Evolutionary conservation across 2,113 vertebrate genomes (phyloP).

Genomic region (Macquaria ambigua): DNA sequence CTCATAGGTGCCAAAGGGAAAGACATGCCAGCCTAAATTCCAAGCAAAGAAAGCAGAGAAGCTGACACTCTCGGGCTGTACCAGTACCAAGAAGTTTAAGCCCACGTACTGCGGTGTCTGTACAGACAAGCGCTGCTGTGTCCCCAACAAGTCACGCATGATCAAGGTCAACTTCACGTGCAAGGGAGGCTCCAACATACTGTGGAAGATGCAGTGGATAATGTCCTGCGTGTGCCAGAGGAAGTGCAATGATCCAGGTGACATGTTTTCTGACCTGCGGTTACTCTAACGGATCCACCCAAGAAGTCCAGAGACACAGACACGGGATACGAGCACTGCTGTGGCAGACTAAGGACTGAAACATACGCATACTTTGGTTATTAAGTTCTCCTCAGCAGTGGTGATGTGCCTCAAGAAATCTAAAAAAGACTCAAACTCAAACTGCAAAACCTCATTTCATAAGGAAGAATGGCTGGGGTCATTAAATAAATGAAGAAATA

Average conservation of each 20-base stretch:
- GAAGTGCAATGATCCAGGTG: conserved; percentile 88
- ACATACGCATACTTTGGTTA: not conserved
- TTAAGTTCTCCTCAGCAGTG: not conserved
- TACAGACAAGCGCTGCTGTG: conserved; percentile 91
- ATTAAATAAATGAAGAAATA: not conserved
- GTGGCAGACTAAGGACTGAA: conserved; percentile 19
- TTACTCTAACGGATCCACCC: conserved; percentile 80
- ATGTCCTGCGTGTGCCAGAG: conserved; percentile 94
- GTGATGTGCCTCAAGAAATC: not conserved
- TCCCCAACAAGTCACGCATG: conserved; percentile 91
- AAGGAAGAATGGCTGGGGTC: conserved; percentile 16
- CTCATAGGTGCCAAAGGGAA: conserved; percentile 89
- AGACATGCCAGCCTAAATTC: conserved; percentile 91
- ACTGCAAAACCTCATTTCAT: conserved; percentile 16
- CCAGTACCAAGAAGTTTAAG: conserved; percentile 88
- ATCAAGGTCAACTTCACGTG: conserved; percentile 92
- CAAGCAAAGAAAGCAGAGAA: conserved; percentile 89
- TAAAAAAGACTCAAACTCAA: not conserved
- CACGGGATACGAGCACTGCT: not conserved
- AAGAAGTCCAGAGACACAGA: not conserved
- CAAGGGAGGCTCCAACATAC: conserved; percentile 85
- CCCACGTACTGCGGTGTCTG: conserved; percentile 93
- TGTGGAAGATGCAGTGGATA: conserved; percentile 98
- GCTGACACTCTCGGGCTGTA: conserved; percentile 91
- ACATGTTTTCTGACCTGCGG: conserved; percentile 92